A percentile compares a stretch with the other conserved stretches of the same genome.
These are phyloP conservation scores for Stictonetta naevosa DNA, from an alignment of 2,113 vertebrate species.

Conservation along the genomic window DNA sequence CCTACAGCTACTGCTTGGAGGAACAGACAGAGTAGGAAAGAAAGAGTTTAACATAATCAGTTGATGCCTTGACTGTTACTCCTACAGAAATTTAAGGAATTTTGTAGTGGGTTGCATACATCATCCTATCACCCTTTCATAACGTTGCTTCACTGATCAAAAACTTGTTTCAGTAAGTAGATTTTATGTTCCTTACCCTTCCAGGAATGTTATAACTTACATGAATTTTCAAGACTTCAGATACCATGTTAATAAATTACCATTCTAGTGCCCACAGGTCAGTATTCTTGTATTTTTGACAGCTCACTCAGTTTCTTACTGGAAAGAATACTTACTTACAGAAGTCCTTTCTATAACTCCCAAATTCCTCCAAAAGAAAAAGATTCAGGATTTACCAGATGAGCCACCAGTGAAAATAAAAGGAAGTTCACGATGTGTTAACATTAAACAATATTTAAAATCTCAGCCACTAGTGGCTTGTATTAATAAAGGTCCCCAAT, in stretches of 20 bases:
- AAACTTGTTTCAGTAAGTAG: background rate
- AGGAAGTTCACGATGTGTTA: background rate
- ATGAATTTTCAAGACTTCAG: background rate
- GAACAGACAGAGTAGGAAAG: background rate
- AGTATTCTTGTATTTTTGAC: background rate
- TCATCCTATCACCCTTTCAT: background rate
- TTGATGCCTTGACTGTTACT: background rate
- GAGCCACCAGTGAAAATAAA: background rate
- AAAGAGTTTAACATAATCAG: background rate
- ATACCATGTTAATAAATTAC: slow-evolving; percentile 33
- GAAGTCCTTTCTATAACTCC: background rate
- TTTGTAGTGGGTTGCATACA: slow-evolving; percentile 32
- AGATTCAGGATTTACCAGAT: background rate
- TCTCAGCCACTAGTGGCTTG: background rate
- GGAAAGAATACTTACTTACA: background rate
- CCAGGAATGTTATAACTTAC: background rate
- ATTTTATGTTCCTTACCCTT: slow-evolving; percentile 3
- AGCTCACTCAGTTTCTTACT: background rate
- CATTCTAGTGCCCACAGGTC: background rate
- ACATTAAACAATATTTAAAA: background rate
- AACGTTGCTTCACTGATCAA: background rate
- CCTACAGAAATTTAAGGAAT: slow-evolving; percentile 37
- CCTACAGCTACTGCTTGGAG: background rate
- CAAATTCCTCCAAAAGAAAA: background rate
- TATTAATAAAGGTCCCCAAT: background rate